Evolutionary conservation across 2,797 vertebrate species (phyloP).

Genomic region (Lophotriccus pileatus): DNA sequence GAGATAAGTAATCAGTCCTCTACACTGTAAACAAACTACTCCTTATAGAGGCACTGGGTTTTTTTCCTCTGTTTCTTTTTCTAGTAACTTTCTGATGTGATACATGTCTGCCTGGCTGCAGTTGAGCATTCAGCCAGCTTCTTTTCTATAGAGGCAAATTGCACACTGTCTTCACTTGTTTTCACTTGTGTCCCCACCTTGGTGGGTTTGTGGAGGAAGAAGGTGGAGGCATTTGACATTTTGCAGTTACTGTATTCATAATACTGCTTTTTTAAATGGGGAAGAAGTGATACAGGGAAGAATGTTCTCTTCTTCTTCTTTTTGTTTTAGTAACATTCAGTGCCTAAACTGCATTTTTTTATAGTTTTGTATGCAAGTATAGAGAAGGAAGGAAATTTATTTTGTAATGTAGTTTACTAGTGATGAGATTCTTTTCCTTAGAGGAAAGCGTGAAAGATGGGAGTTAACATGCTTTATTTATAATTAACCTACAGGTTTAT

Average conservation of each 20-base stretch:
- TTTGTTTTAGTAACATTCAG: neutral
- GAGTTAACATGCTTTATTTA: constrained; percentile 23
- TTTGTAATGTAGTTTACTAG: neutral
- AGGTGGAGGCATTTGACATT: neutral
- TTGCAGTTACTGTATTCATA: neutral
- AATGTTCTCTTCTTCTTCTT: neutral
- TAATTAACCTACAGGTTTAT: constrained; percentile 23
- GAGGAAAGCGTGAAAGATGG: constrained; percentile 7
- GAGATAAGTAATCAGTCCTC: neutral
- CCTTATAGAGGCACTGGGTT: neutral
- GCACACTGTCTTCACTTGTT: neutral
- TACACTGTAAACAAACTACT: neutral
- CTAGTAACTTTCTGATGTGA: neutral
- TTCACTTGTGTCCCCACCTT: neutral
- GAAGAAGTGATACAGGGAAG: neutral
- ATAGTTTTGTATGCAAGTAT: neutral
- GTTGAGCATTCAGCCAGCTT: neutral
- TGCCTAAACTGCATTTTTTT: neutral
- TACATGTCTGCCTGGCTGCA: neutral
- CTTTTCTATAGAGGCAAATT: neutral
- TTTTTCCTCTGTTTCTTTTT: neutral
- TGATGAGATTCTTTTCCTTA: neutral
- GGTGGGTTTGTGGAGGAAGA: neutral
- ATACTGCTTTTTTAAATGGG: neutral
- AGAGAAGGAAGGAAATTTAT: neutral